A percentile compares a stretch with the other conserved stretches of the same genome.
These are phyloP conservation scores for Acanthurus tractus DNA, from an alignment of 2,797 vertebrate genomes.

Conservation along the genomic window DNA sequence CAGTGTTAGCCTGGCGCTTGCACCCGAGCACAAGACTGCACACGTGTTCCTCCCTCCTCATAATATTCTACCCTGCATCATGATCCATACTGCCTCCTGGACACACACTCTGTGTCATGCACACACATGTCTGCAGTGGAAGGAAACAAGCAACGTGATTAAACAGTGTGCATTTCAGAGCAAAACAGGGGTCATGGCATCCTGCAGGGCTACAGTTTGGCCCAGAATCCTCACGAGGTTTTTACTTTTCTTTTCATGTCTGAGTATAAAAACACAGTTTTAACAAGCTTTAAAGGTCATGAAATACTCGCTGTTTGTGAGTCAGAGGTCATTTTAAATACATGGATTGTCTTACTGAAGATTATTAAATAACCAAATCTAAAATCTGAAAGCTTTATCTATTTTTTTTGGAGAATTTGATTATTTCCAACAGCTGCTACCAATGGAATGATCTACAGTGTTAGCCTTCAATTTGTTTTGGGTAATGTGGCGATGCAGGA, in stretches of 20 bases:
- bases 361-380: neutral
- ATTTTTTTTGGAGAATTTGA: neutral
- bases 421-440: neutral
- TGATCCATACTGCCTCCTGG: slow-evolving; percentile 8
- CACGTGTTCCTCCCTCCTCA: neutral
- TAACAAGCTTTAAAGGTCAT: neutral
- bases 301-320: neutral
- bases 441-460: neutral
- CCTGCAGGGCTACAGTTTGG: slow-evolving; percentile 6
- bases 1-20: neutral
- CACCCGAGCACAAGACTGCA: neutral
- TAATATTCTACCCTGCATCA: neutral
- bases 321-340: neutral
- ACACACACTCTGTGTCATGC: slow-evolving; percentile 10
- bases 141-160: slow-evolving; percentile 18
- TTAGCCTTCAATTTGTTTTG: neutral
- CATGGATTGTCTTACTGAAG: neutral
- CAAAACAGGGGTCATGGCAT: slow-evolving; percentile 5
- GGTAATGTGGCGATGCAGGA: neutral
- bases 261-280: accelerated
- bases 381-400: neutral
- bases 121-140: slow-evolving; percentile 1
- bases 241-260: neutral
- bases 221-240: slow-evolving; percentile 12
- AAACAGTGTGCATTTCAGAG: slow-evolving; percentile 1